Evolutionary conservation across 2,888 invertebrate species (phyloP).

Genomic region (Heteropelma amictum): DNA sequence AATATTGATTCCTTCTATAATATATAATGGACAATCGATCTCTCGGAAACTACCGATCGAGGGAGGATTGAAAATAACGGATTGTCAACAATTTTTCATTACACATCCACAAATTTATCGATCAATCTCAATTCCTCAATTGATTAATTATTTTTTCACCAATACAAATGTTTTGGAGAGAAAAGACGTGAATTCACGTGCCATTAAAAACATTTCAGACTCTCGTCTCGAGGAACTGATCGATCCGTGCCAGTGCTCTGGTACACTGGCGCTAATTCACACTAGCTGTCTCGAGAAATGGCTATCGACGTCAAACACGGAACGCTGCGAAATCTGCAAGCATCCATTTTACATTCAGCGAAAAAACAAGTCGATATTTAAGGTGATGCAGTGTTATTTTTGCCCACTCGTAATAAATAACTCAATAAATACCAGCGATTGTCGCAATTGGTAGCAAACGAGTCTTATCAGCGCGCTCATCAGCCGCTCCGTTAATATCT

Average conservation of each 20-base stretch:
- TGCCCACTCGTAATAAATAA: not conserved
- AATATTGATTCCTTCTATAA: no score
- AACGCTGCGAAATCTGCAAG: slow-evolving; percentile 80
- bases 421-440: no score
- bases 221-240: slow-evolving; percentile 78
- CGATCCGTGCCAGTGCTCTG: slow-evolving; percentile 80
- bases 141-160: not conserved
- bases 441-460: no score
- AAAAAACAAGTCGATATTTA: slow-evolving; percentile 74
- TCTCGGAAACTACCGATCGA: no score
- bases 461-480: no score
- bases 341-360: slow-evolving; percentile 77
- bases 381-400: slow-evolving; percentile 21
- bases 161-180: not conserved
- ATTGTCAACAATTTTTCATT: no score
- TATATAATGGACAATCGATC: no score
- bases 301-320: slow-evolving; percentile 79
- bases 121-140: no score
- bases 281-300: slow-evolving; percentile 80
- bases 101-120: no score
- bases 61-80: no score
- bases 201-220: slow-evolving; percentile 64
- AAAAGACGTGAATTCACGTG: no score
- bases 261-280: slow-evolving; percentile 80
- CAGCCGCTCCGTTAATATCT: no score